Base-by-base conservation (phyloP, 2,113 vertebrate genomes). In the Phyllopteryx taeniolatus region DNA sequence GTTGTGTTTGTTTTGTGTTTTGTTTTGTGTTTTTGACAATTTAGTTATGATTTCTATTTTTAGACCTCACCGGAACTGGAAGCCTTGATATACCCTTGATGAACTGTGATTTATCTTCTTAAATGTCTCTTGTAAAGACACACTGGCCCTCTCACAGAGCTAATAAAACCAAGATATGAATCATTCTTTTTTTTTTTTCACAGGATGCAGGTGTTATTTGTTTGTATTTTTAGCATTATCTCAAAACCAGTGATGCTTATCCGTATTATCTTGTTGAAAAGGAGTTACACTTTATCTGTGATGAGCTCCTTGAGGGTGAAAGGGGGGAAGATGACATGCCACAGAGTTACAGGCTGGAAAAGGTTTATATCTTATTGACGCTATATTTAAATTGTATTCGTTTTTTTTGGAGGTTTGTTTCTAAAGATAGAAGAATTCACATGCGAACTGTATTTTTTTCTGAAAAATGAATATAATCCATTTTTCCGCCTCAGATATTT, bases 221-320 rank as follows among this genome's bases (percentile, higher is more conserved):
- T 80, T 67, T 31, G n/a, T 73, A 66, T 74, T 77, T 54, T 77
- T 44, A 66, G 19, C 65, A 78, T 31, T 67, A 69, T 81, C 67
- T 75, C 53, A 35, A 64, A 78, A 72, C 53, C 68, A 61, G 17
- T 68, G 66, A 71, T 71, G 43, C 56, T 74, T 66, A 79, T 82
- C 74, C 3, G 2, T 74, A 74, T 82, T 68, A 68, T 83, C 57
- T 68, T 79, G 70, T 73, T 73, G 72, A 68, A 79, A 76, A 47
- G 47, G 56, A 75, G 67, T 67, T 73, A 17, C 35, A 39, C 42
- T 71, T 59, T 60, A 76, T 83, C 11, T 46, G 46, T 63, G 20
- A 68, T 66, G 44, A 68, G 49, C 49, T 75, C 27, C 53, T 80
- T 70, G 31, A 17, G 44, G 61, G 57, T 15, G 43, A 60, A 77